Percentiles rank a stretch among this genome's conserved stretches.
phyloP scores from a whole-genome alignment of 2,888 invertebrate genomes.

The Apodemia mormo region DNA sequence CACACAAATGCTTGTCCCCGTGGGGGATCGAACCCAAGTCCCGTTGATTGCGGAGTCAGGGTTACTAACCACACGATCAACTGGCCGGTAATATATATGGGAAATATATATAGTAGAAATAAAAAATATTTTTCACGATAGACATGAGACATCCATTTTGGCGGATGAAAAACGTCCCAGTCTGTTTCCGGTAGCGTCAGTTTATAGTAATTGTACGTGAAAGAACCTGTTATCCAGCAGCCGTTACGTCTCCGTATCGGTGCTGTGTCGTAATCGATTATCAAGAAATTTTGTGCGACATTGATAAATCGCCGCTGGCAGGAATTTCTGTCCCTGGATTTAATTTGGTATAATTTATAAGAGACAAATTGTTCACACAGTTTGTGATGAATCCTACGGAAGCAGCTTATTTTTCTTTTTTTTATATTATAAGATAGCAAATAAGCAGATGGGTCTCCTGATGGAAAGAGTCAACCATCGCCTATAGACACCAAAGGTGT shows the following conservation, averaged over 20 bases:
- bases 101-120: background rate
- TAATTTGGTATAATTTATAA: conserved; percentile 41
- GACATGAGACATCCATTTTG: background rate
- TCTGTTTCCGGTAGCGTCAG: conserved; percentile 10
- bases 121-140: background rate
- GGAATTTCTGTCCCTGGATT: conserved; percentile 54
- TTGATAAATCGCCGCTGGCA: conserved; percentile 62
- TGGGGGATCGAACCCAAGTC: too few relatives aligned
- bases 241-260: conserved; percentile 40
- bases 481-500: too few relatives aligned
- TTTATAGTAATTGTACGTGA: conserved; percentile 17
- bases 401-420: too few relatives aligned
- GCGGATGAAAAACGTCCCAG: conserved; percentile 9
- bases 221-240: conserved; percentile 36
- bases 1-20: too few relatives aligned
- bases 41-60: too few relatives aligned
- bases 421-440: too few relatives aligned
- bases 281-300: conserved; percentile 60
- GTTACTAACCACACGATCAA: too few relatives aligned
- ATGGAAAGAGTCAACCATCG: too few relatives aligned
- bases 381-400: too few relatives aligned
- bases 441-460: too few relatives aligned
- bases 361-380: too few relatives aligned
- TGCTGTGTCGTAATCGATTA: conserved; percentile 62
- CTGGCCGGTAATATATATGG: too few relatives aligned